Evolutionary conservation across 2,888 invertebrate species (phyloP).

Genomic region (Alentia gelatinosa): DNA sequence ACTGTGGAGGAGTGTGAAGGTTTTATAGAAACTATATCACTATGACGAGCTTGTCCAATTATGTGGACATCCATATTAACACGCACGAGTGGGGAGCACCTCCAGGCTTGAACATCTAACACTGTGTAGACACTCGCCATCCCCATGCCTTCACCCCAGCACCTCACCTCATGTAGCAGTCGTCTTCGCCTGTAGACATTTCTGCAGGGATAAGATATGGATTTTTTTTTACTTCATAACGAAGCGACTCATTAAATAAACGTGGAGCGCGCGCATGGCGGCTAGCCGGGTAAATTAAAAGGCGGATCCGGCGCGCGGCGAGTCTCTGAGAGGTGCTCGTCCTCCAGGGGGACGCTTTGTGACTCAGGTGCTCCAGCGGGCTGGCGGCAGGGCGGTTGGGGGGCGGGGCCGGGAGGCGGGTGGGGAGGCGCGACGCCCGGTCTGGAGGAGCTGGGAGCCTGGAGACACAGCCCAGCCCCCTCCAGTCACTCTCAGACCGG

Average conservation of each 20-base stretch:
- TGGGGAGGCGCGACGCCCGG: not conserved
- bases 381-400: not conserved
- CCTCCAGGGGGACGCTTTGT: slow-evolving; percentile 27
- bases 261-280: not conserved
- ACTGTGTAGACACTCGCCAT: not conserved
- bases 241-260: slow-evolving; percentile 40
- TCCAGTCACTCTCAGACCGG: slow-evolving; percentile 9
- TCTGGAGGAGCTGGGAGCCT: not conserved
- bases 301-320: slow-evolving; percentile 4
- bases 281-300: slow-evolving; percentile 23
- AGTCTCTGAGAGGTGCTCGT: slow-evolving; percentile 22
- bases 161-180: not conserved
- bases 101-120: not conserved
- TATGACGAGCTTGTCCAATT: slow-evolving; percentile 22
- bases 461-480: slow-evolving; percentile 38
- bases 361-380: slow-evolving; percentile 12
- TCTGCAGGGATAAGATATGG: not conserved
- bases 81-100: not conserved
- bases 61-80: slow-evolving; percentile 25
- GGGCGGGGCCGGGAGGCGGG: not conserved
- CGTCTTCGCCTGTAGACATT: not conserved
- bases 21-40: no score
- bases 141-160: not conserved
- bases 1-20: no score
- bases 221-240: slow-evolving; percentile 31